Evolutionary conservation across 1,140 invertebrate genomes (phyloP).

Genomic region (Drosophila leontia): DNA sequence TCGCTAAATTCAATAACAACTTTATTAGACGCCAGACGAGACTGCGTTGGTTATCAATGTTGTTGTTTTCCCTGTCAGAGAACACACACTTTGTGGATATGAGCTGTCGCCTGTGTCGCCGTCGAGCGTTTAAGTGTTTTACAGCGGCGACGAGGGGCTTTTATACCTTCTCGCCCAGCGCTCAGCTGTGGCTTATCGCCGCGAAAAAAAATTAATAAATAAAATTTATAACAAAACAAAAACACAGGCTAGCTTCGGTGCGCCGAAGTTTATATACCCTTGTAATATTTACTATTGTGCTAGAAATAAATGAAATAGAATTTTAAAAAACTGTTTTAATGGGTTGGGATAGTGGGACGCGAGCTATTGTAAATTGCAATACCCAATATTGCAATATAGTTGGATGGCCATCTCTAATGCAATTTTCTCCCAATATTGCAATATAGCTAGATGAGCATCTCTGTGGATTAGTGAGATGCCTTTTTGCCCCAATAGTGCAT

Average conservation of each 20-base stretch:
- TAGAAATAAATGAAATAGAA: too few relatives aligned
- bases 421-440: too few relatives aligned
- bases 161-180: constrained; percentile 51
- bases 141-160: constrained; percentile 47
- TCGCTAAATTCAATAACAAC: constrained; percentile 51
- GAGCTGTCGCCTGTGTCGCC: constrained; percentile 33
- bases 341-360: too few relatives aligned
- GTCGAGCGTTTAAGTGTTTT: constrained; percentile 64
- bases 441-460: too few relatives aligned
- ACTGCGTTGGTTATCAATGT: constrained; percentile 19
- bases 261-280: too few relatives aligned
- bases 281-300: too few relatives aligned
- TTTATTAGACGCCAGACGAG: constrained; percentile 36
- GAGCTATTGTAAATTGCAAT: too few relatives aligned
- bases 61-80: constrained; percentile 7
- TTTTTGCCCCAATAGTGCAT: too few relatives aligned
- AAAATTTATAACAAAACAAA: constrained; percentile 64
- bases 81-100: constrained; percentile 34
- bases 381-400: too few relatives aligned
- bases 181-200: constrained; percentile 58
- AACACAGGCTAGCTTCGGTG: background rate
- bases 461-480: too few relatives aligned
- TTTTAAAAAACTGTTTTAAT: too few relatives aligned
- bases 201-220: constrained; percentile 45
- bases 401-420: too few relatives aligned